Conservation (phyloP, 2,113 vertebrate genomes). For the Trinectes maculatus region DNA sequence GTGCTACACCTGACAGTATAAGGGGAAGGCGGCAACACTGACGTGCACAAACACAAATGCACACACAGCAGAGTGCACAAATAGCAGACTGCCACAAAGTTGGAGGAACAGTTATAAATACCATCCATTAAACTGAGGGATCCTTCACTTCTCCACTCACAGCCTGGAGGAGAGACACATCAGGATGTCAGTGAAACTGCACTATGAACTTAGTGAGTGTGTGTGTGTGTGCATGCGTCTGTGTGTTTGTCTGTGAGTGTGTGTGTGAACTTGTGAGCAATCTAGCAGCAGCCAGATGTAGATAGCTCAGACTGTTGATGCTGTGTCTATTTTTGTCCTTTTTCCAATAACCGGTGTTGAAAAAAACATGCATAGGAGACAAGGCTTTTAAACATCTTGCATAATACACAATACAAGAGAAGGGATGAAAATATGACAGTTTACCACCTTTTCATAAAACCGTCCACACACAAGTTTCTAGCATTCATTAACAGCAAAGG, state of each 20-base stretch:
- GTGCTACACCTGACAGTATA: slow-evolving; percentile 42
- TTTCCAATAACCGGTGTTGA: background rate
- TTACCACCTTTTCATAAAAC: too few species aligned
- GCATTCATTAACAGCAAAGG: slow-evolving; percentile 18
- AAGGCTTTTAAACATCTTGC: too few species aligned
- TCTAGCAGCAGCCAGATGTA: slow-evolving; percentile 21
- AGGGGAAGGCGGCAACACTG: slow-evolving; percentile 29
- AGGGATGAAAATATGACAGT: too few species aligned
- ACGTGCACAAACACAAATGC: slow-evolving; percentile 40
- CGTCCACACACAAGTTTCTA: too few species aligned
- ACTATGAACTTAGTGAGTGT: slow-evolving; percentile 29
- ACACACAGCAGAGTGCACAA: slow-evolving; percentile 53
- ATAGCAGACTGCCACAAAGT: slow-evolving; percentile 51
- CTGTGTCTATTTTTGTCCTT: background rate
- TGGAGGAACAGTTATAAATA: slow-evolving; percentile 76
- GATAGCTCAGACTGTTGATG: background rate
- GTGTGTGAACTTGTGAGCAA: slow-evolving; percentile 13
- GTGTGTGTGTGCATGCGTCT: slow-evolving; percentile 14
- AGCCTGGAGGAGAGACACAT: slow-evolving; percentile 79
- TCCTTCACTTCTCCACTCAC: slow-evolving; percentile 70
- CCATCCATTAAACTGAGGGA: slow-evolving; percentile 74
- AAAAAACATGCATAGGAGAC: too few species aligned
- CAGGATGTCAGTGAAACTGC: slow-evolving; percentile 55
- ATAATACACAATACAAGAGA: too few species aligned
- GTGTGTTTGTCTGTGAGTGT: slow-evolving; percentile 13